These are phyloP conservation scores for Orientallactaga sibirica DNA, from an alignment of 2,797 vertebrate species.

Conservation along the genomic window DNA sequence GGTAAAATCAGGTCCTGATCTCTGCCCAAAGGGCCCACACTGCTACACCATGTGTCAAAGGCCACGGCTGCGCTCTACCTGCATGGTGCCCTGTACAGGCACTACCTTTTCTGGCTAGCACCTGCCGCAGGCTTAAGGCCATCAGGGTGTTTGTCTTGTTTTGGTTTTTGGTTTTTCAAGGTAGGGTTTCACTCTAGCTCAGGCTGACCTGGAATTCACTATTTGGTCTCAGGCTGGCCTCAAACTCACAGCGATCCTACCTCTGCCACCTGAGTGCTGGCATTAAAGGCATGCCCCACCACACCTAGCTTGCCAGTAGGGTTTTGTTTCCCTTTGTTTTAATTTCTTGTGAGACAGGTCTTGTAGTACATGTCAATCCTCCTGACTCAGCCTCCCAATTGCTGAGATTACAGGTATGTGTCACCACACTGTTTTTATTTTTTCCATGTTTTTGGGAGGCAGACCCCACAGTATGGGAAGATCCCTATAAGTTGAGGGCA, in stretches of 20 bases:
- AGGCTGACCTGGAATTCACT: too few species aligned
- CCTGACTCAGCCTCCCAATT: background rate
- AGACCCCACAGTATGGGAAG: background rate
- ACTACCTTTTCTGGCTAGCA: background rate
- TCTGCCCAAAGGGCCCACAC: conserved; percentile 14
- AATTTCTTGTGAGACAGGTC: background rate
- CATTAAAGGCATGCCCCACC: too few species aligned
- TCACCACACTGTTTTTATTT: background rate
- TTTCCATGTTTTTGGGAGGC: background rate
- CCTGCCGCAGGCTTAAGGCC: conserved; percentile 38
- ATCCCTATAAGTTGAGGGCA: background rate
- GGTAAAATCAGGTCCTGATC: background rate
- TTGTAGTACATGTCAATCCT: background rate
- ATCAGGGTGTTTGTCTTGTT: background rate
- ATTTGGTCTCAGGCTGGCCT: too few species aligned
- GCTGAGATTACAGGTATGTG: background rate
- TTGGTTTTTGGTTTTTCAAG: too few species aligned
- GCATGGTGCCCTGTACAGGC: background rate
- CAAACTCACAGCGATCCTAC: too few species aligned
- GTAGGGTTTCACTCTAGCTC: too few species aligned
- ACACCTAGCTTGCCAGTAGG: background rate
- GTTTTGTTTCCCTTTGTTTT: background rate
- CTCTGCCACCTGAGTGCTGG: too few species aligned
- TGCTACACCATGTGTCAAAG: background rate
- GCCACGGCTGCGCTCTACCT: background rate